A percentile compares a stretch with the other conserved stretches of the same genome.
Conservation (phyloP, 2,113 vertebrate genomes). For the Copsychus sechellarum region DNA sequence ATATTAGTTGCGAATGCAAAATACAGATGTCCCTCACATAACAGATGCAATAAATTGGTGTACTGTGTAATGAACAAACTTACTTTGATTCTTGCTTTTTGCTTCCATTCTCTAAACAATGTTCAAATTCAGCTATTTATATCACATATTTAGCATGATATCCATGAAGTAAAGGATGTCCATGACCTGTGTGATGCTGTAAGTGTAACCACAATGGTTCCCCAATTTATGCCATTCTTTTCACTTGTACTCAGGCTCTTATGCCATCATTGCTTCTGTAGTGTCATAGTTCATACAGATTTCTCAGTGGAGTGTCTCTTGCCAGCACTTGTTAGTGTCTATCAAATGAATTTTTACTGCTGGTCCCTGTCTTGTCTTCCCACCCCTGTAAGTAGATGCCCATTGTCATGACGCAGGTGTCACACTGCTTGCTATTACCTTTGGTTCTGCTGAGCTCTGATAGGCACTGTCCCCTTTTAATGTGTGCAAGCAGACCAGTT, state of each 20-base stretch:
- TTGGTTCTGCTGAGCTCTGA: neutral
- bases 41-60: neutral
- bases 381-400: neutral
- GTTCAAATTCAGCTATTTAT: neutral
- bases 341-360: neutral
- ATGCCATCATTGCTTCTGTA: neutral
- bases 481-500: neutral
- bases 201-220: neutral
- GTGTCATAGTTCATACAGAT: neutral
- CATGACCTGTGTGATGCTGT: neutral
- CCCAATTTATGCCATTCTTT: neutral
- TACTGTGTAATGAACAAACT: neutral
- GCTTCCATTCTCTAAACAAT: neutral
- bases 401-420: neutral
- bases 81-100: neutral
- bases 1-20: neutral
- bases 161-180: neutral
- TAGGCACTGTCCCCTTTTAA: neutral
- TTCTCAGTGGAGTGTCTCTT: neutral
- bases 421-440: neutral
- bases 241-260: neutral
- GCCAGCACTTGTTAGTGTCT: neutral
- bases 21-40: neutral
- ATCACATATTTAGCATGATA: neutral
- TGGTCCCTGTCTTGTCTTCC: neutral